These are phyloP conservation scores for Trigoniulus corallinus DNA, from an alignment of 1,140 invertebrate species.

Conservation along the genomic window DNA sequence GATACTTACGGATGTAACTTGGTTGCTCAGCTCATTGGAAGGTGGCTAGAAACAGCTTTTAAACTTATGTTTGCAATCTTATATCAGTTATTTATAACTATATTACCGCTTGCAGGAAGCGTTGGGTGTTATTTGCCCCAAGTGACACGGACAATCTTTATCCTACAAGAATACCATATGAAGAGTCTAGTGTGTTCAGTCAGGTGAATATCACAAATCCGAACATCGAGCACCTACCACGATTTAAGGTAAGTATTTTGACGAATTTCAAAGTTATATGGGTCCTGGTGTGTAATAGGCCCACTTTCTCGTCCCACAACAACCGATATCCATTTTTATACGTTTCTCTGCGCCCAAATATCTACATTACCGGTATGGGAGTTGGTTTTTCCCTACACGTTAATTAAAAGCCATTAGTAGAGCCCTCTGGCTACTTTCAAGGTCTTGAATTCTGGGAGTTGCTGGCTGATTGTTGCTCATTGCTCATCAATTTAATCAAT, in stretches of 20 bases:
- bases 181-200: slow-evolving; percentile 92
- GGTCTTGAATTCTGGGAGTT: too few species aligned
- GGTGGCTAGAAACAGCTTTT: slow-evolving; percentile 31
- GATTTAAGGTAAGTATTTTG: slow-evolving; percentile 20
- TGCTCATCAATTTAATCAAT: too few species aligned
- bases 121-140: slow-evolving; percentile 84
- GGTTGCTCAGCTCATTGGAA: slow-evolving; percentile 70
- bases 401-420: too few species aligned
- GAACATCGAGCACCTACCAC: slow-evolving; percentile 21
- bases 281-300: too few species aligned
- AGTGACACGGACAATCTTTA: slow-evolving; percentile 43
- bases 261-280: background rate
- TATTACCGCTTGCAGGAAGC: slow-evolving; percentile 46
- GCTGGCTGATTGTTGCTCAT: too few species aligned
- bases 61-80: background rate
- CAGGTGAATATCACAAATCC: slow-evolving; percentile 35
- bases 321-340: too few species aligned
- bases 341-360: too few species aligned
- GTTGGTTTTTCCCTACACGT: too few species aligned
- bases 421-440: too few species aligned
- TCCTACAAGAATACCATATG: slow-evolving; percentile 79
- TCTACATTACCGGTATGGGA: too few species aligned
- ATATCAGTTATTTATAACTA: slow-evolving; percentile 10
- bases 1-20: slow-evolving; percentile 91
- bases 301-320: too few species aligned